Evolutionary conservation across 2,888 invertebrate species (phyloP), one percentile per base, ranked within the genome.

Genomic region (Himalopsyche anomala): DNA sequence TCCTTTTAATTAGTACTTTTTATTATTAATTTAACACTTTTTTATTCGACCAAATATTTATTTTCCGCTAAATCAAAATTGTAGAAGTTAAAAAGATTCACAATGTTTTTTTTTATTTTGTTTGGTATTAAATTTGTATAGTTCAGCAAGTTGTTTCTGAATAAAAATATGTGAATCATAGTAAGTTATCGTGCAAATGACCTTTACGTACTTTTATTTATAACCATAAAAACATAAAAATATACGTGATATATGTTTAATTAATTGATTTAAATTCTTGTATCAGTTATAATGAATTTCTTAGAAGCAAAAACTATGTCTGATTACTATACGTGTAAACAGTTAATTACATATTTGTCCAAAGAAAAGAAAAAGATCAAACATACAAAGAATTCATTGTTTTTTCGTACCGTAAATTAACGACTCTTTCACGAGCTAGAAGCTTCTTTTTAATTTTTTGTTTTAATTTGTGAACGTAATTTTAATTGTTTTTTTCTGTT

Each of bases 181-280:
- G 28, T 62, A 12, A 19, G 19, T 28, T 69, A 69, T 69, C 36
- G 28, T 69, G 28, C 69, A 17, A 28, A 69, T 69, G 69, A 69
- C 69, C 69, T 69, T 69, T 28, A 36, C 17, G 28, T 28, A 69
- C 69, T 11, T 28, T 69, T 69, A 69, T 69, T 69, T 69, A 28
- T 11, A 28, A 9, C 69, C 9, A 36, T 1, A 69, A 69, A 69
- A 69, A n/a, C 69, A 36, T 69, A 36, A 69, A 69, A 28, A 2
- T 28, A 36, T 36, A 36, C 36, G 69, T 36, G 69, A 69, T 69
- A 28, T 28, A 69, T 69, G 28, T 69, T 9, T 12, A 36, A 36
- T 69, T 69, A 69, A 69, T 69, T 69, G 69, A 69, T 69, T 69
- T 69, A 69, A 69, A 69, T 69, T 69, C 36, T 69, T 11, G 69